Percentiles rank a stretch among this genome's conserved stretches.
These are phyloP conservation scores for Onychomys leucogaster DNA, from an alignment of 2,797 vertebrate species.

Conservation along the genomic window DNA sequence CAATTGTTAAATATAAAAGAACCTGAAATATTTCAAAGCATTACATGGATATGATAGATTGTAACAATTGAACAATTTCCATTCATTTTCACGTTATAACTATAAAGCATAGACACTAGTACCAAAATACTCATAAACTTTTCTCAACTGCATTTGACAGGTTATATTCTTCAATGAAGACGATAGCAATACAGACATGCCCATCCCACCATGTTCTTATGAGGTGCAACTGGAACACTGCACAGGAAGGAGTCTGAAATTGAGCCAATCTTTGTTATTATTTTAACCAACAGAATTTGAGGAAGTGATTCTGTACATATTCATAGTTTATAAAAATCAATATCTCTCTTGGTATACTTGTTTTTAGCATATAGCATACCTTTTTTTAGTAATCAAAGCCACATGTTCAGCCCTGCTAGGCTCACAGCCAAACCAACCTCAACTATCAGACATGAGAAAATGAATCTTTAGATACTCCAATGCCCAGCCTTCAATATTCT, in stretches of 20 bases:
- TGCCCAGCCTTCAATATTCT: background rate
- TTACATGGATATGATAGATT: background rate
- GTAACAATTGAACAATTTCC: background rate
- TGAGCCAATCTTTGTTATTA: background rate
- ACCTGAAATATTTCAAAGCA: background rate
- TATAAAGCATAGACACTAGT: background rate
- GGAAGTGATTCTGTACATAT: background rate
- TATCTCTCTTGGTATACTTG: background rate
- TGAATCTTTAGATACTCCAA: background rate
- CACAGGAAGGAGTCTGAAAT: background rate
- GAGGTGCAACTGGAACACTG: background rate
- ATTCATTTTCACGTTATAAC: background rate
- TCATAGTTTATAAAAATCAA: background rate
- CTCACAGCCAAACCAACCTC: background rate
- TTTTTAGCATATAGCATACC: background rate
- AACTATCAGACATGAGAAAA: background rate
- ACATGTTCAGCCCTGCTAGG: background rate
- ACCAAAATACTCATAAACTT: background rate
- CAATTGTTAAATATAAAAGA: constrained; percentile 35
- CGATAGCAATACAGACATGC: no score
- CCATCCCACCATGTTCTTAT: background rate
- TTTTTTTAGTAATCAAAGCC: background rate
- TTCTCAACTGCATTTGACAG: background rate
- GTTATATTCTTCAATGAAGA: background rate
- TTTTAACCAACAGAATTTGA: background rate